These are phyloP conservation scores for Heloderma charlesbogerti DNA, from an alignment of 2,113 vertebrate species.

Conservation along the genomic window DNA sequence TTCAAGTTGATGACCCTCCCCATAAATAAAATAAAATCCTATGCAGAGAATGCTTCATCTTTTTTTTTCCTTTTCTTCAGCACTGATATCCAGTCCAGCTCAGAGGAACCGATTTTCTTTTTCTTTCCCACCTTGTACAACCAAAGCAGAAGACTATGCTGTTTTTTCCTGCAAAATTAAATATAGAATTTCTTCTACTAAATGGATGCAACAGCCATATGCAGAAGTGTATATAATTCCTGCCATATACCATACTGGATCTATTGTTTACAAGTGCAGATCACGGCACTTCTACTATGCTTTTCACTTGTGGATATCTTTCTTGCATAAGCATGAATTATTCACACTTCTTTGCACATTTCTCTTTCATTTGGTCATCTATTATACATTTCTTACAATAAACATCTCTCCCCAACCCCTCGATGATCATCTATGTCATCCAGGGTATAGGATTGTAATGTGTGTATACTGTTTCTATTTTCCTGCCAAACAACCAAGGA, in stretches of 20 bases:
- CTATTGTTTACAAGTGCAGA: not conserved
- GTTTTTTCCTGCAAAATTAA: not conserved
- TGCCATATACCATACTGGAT: not conserved
- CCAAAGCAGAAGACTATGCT: not conserved
- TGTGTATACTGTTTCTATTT: not conserved
- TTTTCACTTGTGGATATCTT: not conserved
- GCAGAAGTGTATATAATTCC: not conserved
- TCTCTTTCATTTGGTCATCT: constrained; percentile 5
- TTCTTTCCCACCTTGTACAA: not conserved
- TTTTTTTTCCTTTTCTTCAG: not conserved
- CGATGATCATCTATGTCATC: not conserved
- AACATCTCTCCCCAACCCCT: not conserved
- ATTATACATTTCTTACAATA: not conserved
- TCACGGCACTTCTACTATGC: not conserved
- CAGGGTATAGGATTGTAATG: not conserved
- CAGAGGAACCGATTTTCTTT: not conserved
- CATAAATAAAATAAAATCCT: not conserved
- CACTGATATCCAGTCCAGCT: not conserved
- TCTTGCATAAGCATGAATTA: not conserved
- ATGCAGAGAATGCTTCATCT: not conserved
- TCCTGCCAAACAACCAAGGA: not conserved
- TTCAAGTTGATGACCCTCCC: not conserved
- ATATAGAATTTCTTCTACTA: not conserved
- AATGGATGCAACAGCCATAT: not conserved
- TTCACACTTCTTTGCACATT: not conserved